Base-by-base conservation (phyloP, 2,797 vertebrate species). In the Crenichthys baileyi region DNA sequence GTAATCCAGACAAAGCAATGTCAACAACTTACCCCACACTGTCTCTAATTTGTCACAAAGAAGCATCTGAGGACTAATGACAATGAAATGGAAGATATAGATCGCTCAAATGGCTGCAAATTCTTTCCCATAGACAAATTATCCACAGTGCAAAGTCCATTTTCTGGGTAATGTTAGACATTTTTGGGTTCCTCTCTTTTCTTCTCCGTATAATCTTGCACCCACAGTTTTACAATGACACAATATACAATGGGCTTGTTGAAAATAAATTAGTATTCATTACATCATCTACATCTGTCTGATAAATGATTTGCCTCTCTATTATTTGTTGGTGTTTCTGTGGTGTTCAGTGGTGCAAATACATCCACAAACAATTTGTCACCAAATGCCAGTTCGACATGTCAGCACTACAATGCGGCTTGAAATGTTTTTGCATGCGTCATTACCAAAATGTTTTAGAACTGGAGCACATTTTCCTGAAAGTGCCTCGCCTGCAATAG, bases 61-160 rank as follows among this genome's bases (percentile, higher is more conserved):
- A 91, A 73, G 78, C 87, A 77, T 87, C 81, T 72, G 72, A 65
- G 12, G 67, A 76, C 53, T 74, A 81, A 84, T 78, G 80, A 73
- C 76, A 81, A 70, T 31, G 67, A 85, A 65, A 86, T 80, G 83
- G 79, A 85, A 55, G 82, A 86, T 74, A 88, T 70, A 83, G 81
- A 88, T 90, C 85, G 78, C 70, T 31, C 79, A 88, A 88, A 91
- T 90, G 87, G 87, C 83, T 76, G 61, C 79, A 82, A 81, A 70
- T 84, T 88, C 67, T 87, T 83, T 63, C 73, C 51, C 55, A 77
- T 36, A 83, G 76, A 86, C 78, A 88, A 83, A 88, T 78, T 50
- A 83, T 70, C 73, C 80, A 67, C 58, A 7, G 26, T 77, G 79
- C 18, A 24, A 72, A 65, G 55, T 78, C 73, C 13, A 44, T 72